Base-by-base conservation (phyloP, 2,113 vertebrate genomes). In the Peromyscus polionotus region DNA sequence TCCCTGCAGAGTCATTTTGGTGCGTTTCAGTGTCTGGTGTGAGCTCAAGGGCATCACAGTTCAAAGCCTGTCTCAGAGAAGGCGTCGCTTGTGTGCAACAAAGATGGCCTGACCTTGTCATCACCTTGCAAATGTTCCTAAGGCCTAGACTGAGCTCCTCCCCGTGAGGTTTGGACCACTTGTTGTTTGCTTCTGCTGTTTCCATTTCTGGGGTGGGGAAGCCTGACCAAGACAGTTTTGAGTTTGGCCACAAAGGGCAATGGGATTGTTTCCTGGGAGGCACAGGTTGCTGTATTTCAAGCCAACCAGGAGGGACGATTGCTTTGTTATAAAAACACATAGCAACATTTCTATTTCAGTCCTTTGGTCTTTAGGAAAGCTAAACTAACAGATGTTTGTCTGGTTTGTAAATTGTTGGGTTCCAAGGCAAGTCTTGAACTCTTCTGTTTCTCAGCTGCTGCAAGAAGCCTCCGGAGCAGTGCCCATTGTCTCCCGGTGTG, bases 241-340 rank as follows among this genome's bases (percentile, higher is more conserved):
- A 84, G 12, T 88, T 22, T 92, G 33, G 31, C 80, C 65, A 90
- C 39, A 63, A 93, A 61, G 42, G 54, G 9, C 54, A 77, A 65
- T 93, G 22, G 33, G 19, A 10, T 36, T 65, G 39, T 97, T 96
- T 97, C n/a, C 59, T 70, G n/a, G 67, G 63, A 93, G n/a, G 33
- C 45, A 42, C 7, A 48, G 45, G 9, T 70, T 11, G 65, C 87
- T 31, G 36, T 85, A 36, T 88, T 86, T 86, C 39, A 88, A 89
- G 39, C n/a, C 70, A 88, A 0, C 17, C 76, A 36, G 20, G 87
- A 63, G 88, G 36, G 26, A 88, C 22, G 6, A 31, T n/a, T 59
- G n/a, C 91, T 97, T 91, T 17, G 24, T 79, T 72, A n/a, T 72
- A 95, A 90, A 95, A 92, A 79, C 36, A 88, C 59, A 48, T 91